Conservation (phyloP, 1,140 invertebrate species). For the Drosophila saltans region DNA sequence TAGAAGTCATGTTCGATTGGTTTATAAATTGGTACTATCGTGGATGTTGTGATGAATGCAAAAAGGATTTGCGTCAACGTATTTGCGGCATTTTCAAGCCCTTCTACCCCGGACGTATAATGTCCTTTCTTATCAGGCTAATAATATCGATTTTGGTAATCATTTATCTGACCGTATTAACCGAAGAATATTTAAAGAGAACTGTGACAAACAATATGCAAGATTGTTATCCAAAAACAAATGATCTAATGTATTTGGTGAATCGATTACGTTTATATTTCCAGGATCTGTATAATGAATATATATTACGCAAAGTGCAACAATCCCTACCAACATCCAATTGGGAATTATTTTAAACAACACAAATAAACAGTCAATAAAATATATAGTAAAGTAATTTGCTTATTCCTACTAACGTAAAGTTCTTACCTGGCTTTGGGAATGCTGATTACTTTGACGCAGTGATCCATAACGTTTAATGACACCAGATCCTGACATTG, state of each 20-base stretch:
- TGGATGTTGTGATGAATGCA: background rate
- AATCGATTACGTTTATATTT: background rate
- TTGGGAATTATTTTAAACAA: background rate
- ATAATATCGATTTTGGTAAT: background rate
- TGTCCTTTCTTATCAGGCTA: background rate
- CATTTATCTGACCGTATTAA: background rate
- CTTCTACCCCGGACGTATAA: background rate
- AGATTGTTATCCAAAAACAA: background rate
- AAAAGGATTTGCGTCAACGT: background rate
- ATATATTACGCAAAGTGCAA: background rate
- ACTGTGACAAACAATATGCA: too few species aligned
- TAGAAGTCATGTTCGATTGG: background rate
- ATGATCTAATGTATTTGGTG: background rate
- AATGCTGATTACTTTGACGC: slow-evolving; percentile 55
- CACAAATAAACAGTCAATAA: background rate
- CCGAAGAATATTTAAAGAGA: background rate
- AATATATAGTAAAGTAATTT: background rate
- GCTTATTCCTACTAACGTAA: too few species aligned
- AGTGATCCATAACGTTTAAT: slow-evolving; percentile 80
- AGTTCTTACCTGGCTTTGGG: slow-evolving; percentile 56
- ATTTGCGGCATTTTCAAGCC: background rate
- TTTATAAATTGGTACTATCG: background rate
- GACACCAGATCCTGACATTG: slow-evolving; percentile 58
- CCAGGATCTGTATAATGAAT: background rate
- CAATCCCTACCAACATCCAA: background rate